A percentile compares a stretch with the other conserved stretches of the same genome.
These are phyloP conservation scores for Malurus elegans DNA, from an alignment of 2,113 vertebrate species.

Conservation along the genomic window DNA sequence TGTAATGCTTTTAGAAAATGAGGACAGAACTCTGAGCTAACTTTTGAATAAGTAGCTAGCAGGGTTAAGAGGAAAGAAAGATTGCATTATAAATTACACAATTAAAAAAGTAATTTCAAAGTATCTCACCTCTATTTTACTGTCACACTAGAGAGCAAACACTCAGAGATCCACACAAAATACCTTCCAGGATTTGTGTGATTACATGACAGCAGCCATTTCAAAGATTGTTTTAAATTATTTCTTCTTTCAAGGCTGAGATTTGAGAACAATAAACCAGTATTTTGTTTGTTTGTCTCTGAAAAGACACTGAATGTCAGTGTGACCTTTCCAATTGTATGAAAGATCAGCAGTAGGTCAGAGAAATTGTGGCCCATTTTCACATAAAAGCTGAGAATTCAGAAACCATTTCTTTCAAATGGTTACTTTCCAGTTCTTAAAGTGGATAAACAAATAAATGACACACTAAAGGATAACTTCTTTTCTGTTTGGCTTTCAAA, in stretches of 20 bases:
- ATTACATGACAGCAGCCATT: not conserved
- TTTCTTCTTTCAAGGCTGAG: not conserved
- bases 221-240: not conserved
- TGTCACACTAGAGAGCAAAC: not conserved
- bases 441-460: not conserved
- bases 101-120: not conserved
- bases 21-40: not conserved
- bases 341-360: not conserved
- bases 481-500: not conserved
- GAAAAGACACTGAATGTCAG: not conserved
- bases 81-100: not conserved
- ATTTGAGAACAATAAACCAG: not conserved
- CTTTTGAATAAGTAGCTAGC: not conserved
- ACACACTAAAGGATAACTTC: not conserved
- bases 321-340: not conserved
- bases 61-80: not conserved
- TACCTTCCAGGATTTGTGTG: not conserved
- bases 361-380: not conserved
- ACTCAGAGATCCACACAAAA: not conserved
- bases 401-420: not conserved
- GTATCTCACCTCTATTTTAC: not conserved
- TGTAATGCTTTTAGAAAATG: not conserved
- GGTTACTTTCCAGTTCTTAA: not conserved
- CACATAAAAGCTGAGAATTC: not conserved
- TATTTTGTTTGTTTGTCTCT: not conserved